Base-by-base conservation (phyloP, 2,113 vertebrate genomes). In the Mirounga angustirostris region DNA sequence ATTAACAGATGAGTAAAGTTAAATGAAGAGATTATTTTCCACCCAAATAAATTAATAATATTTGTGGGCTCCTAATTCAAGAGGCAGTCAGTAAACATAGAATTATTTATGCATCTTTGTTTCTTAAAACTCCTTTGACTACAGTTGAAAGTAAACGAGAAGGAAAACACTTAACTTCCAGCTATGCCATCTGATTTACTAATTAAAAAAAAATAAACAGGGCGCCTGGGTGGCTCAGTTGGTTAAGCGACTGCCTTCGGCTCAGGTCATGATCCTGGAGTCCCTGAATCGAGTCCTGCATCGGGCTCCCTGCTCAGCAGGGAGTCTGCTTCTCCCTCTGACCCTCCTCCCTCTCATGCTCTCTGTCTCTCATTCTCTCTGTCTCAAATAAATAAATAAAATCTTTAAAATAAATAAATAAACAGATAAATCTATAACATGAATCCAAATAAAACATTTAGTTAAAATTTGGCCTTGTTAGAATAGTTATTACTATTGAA, bases 401-500 rank as follows among this genome's bases (percentile, higher is more conserved):
- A 40, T 40, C 40, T 40, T 40, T 40, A 3, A 40, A 40, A 40
- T 40, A 40, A 40, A 40, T 40, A 54, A 40, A 3, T 56, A 69
- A 93, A 67, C 2, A 40, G 3, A 40, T 91, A 94, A 86, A 95
- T 96, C 18, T 92, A 18, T 73, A 96, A 88, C 52, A 71, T 18
- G 1, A 7, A 58, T 0, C 0, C 50, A 98, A 95, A 93, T 46
- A 78, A 89, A 50, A 76, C 11, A 93, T 93, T 97, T 94, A 92
- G 65, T 85, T 80, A 91, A 89, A 89, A 97, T 92, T 97, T 98
- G 0, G 0, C 74, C 80, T 33, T 0, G 0, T 11, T 93, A 91
- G 71, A 98, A 26, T 14, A 89, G 13, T 73, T 95, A 86, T 73
- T 95, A n/a, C n/a, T 91, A n/a, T 46, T 96, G 40, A 96, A 80